Conservation (phyloP, 92 coral and sea anemone genomes). For the Ricordea florida region DNA sequence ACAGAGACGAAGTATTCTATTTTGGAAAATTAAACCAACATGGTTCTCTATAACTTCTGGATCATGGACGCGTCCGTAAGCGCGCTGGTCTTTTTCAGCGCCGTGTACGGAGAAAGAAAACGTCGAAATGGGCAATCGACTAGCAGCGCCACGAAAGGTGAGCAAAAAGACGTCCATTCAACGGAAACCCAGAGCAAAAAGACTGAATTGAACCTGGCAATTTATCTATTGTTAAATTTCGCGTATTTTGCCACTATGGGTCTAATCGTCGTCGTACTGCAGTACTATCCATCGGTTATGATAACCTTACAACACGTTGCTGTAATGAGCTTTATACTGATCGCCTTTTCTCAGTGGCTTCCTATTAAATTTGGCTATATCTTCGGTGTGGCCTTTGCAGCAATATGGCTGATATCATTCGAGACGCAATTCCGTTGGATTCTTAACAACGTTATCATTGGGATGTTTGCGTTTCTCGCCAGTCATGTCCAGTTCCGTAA, state of each 20-base stretch:
- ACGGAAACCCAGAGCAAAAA: slow-evolving; percentile 4
- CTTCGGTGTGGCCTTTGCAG: slow-evolving; percentile 58
- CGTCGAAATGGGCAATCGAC: slow-evolving; percentile 24
- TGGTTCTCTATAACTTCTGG: slow-evolving; percentile 90
- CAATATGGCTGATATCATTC: slow-evolving; percentile 77
- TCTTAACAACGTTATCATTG: slow-evolving; percentile 82
- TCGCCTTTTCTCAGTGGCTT: slow-evolving; percentile 91
- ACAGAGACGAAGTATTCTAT: too few species aligned
- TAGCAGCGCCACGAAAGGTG: neutral
- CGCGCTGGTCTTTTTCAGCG: slow-evolving; percentile 78
- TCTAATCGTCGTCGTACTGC: slow-evolving; percentile 65
- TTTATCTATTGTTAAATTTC: slow-evolving; percentile 72
- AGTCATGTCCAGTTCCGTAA: slow-evolving; percentile 93
- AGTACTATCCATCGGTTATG: slow-evolving; percentile 78
- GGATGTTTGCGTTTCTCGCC: slow-evolving; percentile 88
- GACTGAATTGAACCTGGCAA: slow-evolving; percentile 51
- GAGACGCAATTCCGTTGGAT: slow-evolving; percentile 85
- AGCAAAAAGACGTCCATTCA: neutral
- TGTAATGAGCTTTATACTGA: slow-evolving; percentile 70
- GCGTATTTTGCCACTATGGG: slow-evolving; percentile 89
- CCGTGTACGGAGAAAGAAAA: slow-evolving; percentile 78
- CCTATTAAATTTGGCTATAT: slow-evolving; percentile 68
- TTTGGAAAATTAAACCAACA: neutral
- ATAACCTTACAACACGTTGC: slow-evolving; percentile 87
- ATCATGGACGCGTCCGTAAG: slow-evolving; percentile 90